These are phyloP conservation scores for Halcyon malimbica DNA, from an alignment of 2,113 vertebrate species.

Conservation along the genomic window DNA sequence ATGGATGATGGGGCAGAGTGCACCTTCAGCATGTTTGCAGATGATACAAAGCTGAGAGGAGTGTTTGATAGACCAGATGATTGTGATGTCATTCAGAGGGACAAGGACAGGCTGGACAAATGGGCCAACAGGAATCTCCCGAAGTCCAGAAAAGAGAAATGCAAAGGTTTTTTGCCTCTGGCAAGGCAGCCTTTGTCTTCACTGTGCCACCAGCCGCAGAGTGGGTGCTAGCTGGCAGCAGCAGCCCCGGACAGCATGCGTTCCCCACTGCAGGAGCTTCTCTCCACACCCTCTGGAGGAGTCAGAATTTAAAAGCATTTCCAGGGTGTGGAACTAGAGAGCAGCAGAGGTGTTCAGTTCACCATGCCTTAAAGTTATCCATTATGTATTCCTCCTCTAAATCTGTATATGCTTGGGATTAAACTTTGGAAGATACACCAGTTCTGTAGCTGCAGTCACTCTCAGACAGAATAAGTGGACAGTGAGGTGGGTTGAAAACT, in stretches of 20 bases:
- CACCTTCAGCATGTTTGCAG: background rate
- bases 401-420: background rate
- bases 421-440: background rate
- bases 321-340: background rate
- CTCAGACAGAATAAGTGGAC: too few species aligned
- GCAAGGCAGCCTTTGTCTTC: background rate
- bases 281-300: background rate
- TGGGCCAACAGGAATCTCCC: background rate
- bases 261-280: fast-evolving
- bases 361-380: fast-evolving
- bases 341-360: background rate
- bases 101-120: background rate
- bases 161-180: background rate
- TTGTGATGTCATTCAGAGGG: background rate
- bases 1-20: background rate
- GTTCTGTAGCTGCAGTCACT: background rate
- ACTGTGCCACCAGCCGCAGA: background rate
- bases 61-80: background rate
- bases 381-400: background rate
- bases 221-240: background rate
- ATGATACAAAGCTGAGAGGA: background rate
- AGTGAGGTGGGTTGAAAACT: too few species aligned
- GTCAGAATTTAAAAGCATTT: background rate
- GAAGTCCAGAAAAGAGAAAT: too few species aligned
- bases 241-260: fast-evolving